phyloP scores from a whole-genome alignment of 1,140 invertebrate species.

The roundworm (Caenorhabditis elegans) region WBcel235 BX284605.5:7228001-7228500 shows the following conservation, averaged over 20 bases:
- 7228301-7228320: neutral
- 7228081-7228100: neutral
- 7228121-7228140: neutral
- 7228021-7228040: conserved; percentile 11
- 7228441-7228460: neutral
- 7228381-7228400: neutral
- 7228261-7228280: neutral
- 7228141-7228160: neutral
- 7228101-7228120: neutral
- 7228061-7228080: neutral
- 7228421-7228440: neutral
- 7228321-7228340: neutral
- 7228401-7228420: neutral
- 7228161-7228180: neutral
- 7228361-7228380: neutral
- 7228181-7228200: neutral
- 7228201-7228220: neutral
- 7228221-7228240: neutral
- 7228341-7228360: neutral
- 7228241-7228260: neutral
- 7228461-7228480: neutral
- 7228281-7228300: neutral
- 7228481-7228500: neutral
- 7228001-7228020: neutral
- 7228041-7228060: neutral